Evolutionary conservation across 1,140 invertebrate genomes (phyloP).

Genomic region (Polypedilum vanderplanki): DNA sequence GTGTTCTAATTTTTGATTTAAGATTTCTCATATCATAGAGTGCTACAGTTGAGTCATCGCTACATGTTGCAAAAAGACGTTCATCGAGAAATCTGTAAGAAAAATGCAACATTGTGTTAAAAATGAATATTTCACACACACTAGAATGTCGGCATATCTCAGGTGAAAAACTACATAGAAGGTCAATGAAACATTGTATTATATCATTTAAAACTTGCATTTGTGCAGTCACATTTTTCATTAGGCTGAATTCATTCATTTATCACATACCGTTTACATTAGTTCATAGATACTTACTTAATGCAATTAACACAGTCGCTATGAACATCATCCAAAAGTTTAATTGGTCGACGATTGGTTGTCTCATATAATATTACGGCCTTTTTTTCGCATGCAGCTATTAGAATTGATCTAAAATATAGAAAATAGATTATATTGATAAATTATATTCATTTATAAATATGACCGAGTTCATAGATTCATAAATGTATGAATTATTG

Average conservation of each 20-base stretch:
- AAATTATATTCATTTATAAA: background rate
- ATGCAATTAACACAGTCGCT: conserved; percentile 89
- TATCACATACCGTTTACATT: conserved; percentile 16
- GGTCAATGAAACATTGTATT: conserved; percentile 30
- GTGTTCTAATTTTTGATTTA: conserved; percentile 63
- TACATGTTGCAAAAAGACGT: conserved; percentile 84
- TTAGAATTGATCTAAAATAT: conserved; percentile 61
- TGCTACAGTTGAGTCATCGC: conserved; percentile 86
- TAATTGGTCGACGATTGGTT: conserved; percentile 64
- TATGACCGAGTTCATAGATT: background rate
- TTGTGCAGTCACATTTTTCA: conserved; percentile 21
- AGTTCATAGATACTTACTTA: conserved; percentile 59
- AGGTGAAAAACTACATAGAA: conserved; percentile 31
- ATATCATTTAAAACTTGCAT: background rate
- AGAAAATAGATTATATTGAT: conserved; percentile 29
- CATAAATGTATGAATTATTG: no score
- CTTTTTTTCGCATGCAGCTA: conserved; percentile 85
- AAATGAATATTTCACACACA: background rate
- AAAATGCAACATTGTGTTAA: conserved; percentile 32
- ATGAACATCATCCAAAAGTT: conserved; percentile 74
- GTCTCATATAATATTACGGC: conserved; percentile 86
- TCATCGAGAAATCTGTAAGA: conserved; percentile 75
- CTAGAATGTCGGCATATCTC: conserved; percentile 33
- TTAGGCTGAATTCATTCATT: no score
- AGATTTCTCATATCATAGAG: conserved; percentile 86